These are phyloP conservation scores for Philypnodon macrostomus DNA, from an alignment of 2,797 vertebrate species.

Conservation along the genomic window DNA sequence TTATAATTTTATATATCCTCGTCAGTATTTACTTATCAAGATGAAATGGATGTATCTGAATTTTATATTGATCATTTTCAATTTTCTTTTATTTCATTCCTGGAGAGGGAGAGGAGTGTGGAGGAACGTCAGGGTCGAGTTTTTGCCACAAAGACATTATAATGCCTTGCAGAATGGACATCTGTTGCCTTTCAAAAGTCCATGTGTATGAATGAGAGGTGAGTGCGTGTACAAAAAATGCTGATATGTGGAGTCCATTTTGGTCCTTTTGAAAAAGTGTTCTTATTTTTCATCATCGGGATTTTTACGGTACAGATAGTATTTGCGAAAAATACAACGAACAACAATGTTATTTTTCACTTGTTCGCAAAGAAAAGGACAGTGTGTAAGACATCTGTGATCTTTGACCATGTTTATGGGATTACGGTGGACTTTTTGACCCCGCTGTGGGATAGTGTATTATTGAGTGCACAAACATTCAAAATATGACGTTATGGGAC, in stretches of 20 bases:
- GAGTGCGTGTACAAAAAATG: slow-evolving; percentile 46
- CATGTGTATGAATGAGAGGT: slow-evolving; percentile 51
- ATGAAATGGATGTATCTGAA: slow-evolving; percentile 69
- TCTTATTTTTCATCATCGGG: slow-evolving; percentile 79
- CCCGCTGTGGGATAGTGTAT: slow-evolving; percentile 15
- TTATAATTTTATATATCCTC: slow-evolving; percentile 71
- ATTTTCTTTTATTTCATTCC: slow-evolving; percentile 53
- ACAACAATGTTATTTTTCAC: slow-evolving; percentile 74
- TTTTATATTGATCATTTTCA: slow-evolving; percentile 54
- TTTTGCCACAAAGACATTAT: slow-evolving; percentile 81
- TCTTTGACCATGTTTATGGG: slow-evolving; percentile 33
- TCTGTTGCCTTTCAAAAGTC: slow-evolving; percentile 78
- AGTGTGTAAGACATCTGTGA: slow-evolving; percentile 32
- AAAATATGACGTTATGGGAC: slow-evolving; percentile 24
- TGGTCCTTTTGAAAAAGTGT: slow-evolving; percentile 79
- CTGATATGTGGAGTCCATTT: slow-evolving; percentile 67
- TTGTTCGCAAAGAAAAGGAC: slow-evolving; percentile 55
- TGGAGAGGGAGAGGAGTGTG: slow-evolving; percentile 63
- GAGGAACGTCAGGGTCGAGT: slow-evolving; percentile 76
- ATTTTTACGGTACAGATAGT: slow-evolving; percentile 77
- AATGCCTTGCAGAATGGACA: slow-evolving; percentile 80
- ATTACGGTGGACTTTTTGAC: slow-evolving; percentile 26
- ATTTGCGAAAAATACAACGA: slow-evolving; percentile 68
- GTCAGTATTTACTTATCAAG: slow-evolving; percentile 73
- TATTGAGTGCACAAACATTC: too few species aligned